Conservation (phyloP, 2,113 vertebrate species). For the Uria lomvia region DNA sequence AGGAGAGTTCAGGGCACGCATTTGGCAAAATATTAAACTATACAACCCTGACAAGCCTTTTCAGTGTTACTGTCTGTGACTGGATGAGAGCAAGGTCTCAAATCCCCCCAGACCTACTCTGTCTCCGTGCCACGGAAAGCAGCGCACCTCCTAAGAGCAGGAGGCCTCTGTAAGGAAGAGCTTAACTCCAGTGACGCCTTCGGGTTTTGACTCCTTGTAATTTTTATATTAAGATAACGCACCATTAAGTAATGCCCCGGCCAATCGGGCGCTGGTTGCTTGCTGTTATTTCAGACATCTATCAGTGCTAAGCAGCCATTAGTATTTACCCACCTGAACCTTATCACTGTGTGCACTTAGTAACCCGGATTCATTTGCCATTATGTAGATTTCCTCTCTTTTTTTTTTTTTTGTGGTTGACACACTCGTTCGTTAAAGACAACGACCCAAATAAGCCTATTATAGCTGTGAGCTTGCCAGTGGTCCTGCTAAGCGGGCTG, state of each 20-base stretch:
- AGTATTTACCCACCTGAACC: constrained; percentile 51
- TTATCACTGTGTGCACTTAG: constrained; percentile 36
- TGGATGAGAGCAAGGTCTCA: background rate
- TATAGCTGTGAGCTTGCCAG: background rate
- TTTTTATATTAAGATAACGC: background rate
- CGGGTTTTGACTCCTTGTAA: background rate
- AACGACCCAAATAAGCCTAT: background rate
- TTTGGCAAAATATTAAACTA: background rate
- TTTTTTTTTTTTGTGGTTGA: background rate
- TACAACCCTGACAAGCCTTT: background rate
- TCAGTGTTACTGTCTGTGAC: too few relatives aligned
- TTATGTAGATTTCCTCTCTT: background rate
- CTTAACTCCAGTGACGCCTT: background rate
- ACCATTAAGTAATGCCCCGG: background rate
- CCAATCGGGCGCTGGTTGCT: background rate
- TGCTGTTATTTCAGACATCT: background rate
- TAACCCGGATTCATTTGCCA: background rate
- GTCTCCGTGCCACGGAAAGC: background rate
- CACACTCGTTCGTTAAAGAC: background rate
- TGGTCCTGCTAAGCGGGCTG: constrained; percentile 1
- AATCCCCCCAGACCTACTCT: rapidly evolving
- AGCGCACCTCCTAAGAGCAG: background rate
- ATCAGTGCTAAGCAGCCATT: constrained; percentile 9
- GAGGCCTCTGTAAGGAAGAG: background rate
- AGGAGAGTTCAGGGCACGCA: background rate